phyloP scores from a whole-genome alignment of 2,888 invertebrate species.

The Trypoxylon attenuatum region DNA sequence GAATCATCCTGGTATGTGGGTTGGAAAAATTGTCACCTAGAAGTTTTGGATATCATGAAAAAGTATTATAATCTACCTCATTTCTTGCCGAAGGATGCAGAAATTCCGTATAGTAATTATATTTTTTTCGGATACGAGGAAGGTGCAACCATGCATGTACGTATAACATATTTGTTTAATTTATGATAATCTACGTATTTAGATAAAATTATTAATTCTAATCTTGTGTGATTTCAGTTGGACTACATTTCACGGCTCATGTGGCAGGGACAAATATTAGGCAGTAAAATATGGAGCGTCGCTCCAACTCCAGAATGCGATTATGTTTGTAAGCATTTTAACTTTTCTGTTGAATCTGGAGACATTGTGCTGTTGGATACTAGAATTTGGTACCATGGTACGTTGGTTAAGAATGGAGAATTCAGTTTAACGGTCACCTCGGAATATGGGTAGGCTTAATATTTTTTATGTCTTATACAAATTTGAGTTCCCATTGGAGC shows the following conservation, averaged over 20 bases:
- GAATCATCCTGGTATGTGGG: slow-evolving; percentile 92
- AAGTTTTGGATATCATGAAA: slow-evolving; percentile 83
- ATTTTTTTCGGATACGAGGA: slow-evolving; percentile 94
- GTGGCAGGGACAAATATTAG: slow-evolving; percentile 94
- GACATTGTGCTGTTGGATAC: slow-evolving; percentile 95
- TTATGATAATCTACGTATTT: background rate
- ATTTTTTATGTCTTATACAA: slow-evolving; percentile 17
- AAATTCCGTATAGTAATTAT: slow-evolving; percentile 91
- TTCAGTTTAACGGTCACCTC: slow-evolving; percentile 93
- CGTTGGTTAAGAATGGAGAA: slow-evolving; percentile 86
- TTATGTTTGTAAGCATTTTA: slow-evolving; percentile 82
- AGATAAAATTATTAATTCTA: background rate
- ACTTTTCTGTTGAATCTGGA: slow-evolving; percentile 88
- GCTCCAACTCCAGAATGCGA: slow-evolving; percentile 93
- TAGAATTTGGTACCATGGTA: slow-evolving; percentile 93
- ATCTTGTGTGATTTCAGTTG: slow-evolving; percentile 79
- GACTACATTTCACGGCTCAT: slow-evolving; percentile 93
- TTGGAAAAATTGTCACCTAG: slow-evolving; percentile 93
- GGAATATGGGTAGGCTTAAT: slow-evolving; percentile 84
- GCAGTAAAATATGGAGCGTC: slow-evolving; percentile 89
- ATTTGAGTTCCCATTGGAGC: too few relatives aligned
- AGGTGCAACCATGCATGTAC: slow-evolving; percentile 93
- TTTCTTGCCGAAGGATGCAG: slow-evolving; percentile 92
- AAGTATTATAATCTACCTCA: slow-evolving; percentile 87
- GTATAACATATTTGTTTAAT: slow-evolving; percentile 55